Evolutionary conservation across 2,113 vertebrate species (phyloP).

Genomic region (Thryonomys swinderianus): DNA sequence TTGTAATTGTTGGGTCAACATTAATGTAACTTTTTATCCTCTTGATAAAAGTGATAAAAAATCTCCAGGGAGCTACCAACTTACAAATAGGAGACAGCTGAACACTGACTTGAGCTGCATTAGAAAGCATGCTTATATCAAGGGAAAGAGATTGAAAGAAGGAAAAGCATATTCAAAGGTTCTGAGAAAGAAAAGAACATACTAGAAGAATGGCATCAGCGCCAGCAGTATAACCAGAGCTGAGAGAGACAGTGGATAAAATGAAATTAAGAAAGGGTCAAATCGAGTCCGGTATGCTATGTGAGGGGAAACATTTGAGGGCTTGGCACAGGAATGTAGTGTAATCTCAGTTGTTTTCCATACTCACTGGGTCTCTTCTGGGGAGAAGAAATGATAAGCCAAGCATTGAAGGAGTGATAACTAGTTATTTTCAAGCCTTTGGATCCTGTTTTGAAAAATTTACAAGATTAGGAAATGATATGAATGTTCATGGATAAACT

Average conservation of each 20-base stretch:
- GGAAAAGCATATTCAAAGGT: not conserved
- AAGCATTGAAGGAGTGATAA: not conserved
- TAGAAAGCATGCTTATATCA: not conserved
- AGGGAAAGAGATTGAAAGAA: not conserved
- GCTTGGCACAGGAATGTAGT: not conserved
- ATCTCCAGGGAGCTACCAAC: not conserved
- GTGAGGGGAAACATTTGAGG: not conserved
- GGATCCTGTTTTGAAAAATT: not conserved
- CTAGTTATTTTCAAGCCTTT: not conserved
- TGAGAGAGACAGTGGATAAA: not conserved
- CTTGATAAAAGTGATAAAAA: not conserved
- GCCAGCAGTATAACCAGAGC: not conserved
- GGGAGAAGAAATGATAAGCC: not conserved
- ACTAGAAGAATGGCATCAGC: not conserved
- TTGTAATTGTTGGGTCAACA: not conserved
- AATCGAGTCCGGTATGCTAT: not conserved
- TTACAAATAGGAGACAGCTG: not conserved
- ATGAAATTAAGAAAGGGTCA: not conserved
- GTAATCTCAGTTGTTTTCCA: not conserved
- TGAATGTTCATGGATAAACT: not conserved
- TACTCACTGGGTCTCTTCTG: not conserved
- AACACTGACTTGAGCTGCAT: not conserved
- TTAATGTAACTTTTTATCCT: not conserved
- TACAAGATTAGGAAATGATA: not conserved
- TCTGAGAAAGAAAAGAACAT: not conserved